Evolutionary conservation across 2,888 invertebrate genomes (phyloP).

Genomic region (Pterostichus niger): DNA sequence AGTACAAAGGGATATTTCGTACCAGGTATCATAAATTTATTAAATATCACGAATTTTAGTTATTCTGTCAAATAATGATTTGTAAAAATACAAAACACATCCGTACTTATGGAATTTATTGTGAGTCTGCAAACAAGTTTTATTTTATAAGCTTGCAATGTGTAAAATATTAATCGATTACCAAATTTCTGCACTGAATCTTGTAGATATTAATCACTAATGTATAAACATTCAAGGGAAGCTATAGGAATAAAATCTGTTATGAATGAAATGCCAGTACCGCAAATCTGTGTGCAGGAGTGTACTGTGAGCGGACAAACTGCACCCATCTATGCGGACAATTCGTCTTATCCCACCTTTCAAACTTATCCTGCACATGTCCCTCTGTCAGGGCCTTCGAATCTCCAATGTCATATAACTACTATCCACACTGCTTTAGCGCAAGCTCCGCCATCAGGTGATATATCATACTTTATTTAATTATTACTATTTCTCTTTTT

Average conservation of each 20-base stretch:
- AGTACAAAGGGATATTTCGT: conserved; percentile 58
- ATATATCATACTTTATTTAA: conserved; percentile 18
- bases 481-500: neutral
- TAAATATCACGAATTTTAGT: conserved; percentile 3
- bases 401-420: conserved; percentile 58
- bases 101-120: conserved; percentile 18
- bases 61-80: conserved; percentile 28
- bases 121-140: neutral
- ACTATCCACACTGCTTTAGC: conserved; percentile 51
- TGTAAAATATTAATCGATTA: conserved; percentile 4
- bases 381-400: conserved; percentile 38
- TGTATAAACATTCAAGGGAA: conserved; percentile 42
- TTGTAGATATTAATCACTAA: conserved; percentile 31
- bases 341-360: conserved; percentile 20
- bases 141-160: neutral
- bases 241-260: conserved; percentile 51
- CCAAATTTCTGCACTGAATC: conserved; percentile 34
- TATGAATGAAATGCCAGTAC: conserved; percentile 11
- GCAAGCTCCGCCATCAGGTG: conserved; percentile 55
- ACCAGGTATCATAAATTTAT: conserved; percentile 56
- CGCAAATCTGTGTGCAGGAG: conserved; percentile 39
- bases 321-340: conserved; percentile 1
- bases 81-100: conserved; percentile 13
- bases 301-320: conserved; percentile 38
- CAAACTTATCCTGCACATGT: conserved; percentile 31